phyloP scores from a whole-genome alignment of 2,113 vertebrate genomes.

The Polypterus senegalus region DNA sequence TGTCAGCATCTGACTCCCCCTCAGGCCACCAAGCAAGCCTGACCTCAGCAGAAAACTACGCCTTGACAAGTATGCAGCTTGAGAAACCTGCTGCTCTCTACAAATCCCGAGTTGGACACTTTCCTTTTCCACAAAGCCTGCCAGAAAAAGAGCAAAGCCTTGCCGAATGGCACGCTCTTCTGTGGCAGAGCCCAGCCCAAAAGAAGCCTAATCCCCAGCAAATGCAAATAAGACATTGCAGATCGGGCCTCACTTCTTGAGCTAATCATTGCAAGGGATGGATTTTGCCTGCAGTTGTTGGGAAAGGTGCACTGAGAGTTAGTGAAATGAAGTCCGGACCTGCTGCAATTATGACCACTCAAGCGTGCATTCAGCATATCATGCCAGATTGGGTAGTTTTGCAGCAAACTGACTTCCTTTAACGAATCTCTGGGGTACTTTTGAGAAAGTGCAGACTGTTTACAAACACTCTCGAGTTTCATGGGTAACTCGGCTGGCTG shows the following conservation, averaged over 20 bases:
- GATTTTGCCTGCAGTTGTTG: constrained; percentile 57
- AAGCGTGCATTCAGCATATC: constrained; percentile 54
- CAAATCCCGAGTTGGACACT: constrained; percentile 17
- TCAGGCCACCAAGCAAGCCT: too few relatives aligned
- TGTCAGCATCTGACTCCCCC: too few relatives aligned
- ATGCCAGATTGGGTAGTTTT: constrained; percentile 74
- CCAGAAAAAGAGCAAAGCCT: constrained; percentile 26
- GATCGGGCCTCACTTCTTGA: constrained; percentile 45
- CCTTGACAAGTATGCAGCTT: too few relatives aligned
- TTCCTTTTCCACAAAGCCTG: constrained; percentile 2
- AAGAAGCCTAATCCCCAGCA: constrained; percentile 32
- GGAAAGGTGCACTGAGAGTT: constrained; percentile 56
- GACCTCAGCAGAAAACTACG: too few relatives aligned
- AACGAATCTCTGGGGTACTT: constrained; percentile 55
- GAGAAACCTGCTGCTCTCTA: constrained; percentile 10
- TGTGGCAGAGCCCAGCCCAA: constrained; percentile 23
- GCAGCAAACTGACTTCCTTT: constrained; percentile 71
- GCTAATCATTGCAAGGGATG: constrained; percentile 58
- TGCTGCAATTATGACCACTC: constrained; percentile 66
- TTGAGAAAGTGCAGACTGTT: constrained; percentile 80
- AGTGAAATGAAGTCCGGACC: constrained; percentile 53
- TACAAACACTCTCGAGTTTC: constrained; percentile 73
- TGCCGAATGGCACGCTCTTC: constrained; percentile 24
- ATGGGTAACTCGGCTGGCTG: constrained; percentile 25
- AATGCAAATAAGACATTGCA: constrained; percentile 49